A percentile compares a stretch with the other conserved stretches of the same genome.
Evolutionary conservation across 2,797 vertebrate genomes (phyloP).

Genomic region (Sebastiscus albofasciatus): DNA sequence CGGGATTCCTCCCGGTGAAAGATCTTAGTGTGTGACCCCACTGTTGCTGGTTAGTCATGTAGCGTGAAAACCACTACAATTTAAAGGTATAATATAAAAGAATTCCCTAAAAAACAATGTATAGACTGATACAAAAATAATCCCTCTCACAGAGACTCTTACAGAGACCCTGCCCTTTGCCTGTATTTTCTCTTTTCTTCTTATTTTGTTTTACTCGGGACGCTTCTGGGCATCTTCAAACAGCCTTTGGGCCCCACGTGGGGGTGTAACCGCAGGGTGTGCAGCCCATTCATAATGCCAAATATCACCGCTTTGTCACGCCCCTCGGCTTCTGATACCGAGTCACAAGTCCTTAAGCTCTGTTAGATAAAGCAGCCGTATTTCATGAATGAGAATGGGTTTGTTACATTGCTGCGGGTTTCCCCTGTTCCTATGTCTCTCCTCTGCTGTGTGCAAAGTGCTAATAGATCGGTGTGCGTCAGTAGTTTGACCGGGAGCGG

Average conservation of each 20-base stretch:
- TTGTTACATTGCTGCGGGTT: too few relatives aligned
- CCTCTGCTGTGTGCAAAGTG: too few relatives aligned
- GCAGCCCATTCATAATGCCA: neutral
- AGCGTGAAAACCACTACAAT: neutral
- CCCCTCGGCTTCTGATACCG: neutral
- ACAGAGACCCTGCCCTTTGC: too few relatives aligned
- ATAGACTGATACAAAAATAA: neutral
- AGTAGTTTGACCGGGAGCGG: too few relatives aligned
- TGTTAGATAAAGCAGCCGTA: too few relatives aligned
- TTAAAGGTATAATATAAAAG: neutral
- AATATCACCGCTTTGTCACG: neutral
- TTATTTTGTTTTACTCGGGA: neutral
- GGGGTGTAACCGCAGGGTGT: neutral
- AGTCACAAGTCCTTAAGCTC: neutral
- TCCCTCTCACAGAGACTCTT: neutral
- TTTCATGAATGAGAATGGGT: too few relatives aligned
- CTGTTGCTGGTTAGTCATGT: neutral
- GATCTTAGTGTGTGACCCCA: neutral
- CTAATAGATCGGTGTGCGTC: too few relatives aligned
- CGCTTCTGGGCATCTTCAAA: neutral
- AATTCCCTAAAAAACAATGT: neutral
- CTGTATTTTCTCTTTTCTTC: neutral
- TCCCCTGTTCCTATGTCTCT: too few relatives aligned
- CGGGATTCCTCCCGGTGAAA: neutral
- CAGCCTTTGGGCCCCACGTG: neutral